A percentile compares a stretch with the other conserved stretches of the same genome.
These are phyloP conservation scores for Ethmia dodecea DNA, from an alignment of 2,888 invertebrate species.

Conservation along the genomic window DNA sequence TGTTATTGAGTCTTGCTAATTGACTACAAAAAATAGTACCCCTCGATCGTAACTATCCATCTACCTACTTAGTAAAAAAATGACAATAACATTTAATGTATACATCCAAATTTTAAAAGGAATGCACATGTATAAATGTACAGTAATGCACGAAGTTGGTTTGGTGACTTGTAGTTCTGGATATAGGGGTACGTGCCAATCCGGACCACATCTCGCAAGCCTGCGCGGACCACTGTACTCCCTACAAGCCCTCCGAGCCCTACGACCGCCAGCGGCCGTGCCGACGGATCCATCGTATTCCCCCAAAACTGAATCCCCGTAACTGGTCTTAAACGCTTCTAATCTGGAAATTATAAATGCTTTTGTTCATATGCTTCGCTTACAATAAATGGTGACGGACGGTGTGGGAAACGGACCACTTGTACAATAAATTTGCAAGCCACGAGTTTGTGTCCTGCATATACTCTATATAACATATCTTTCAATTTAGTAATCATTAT, in stretches of 20 bases:
- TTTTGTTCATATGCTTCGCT: neutral
- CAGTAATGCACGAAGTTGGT: conserved; percentile 17
- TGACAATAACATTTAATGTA: neutral
- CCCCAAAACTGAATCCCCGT: conserved; percentile 38
- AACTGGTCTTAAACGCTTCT: neutral
- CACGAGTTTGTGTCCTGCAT: too few relatives aligned
- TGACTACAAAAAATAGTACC: too few relatives aligned
- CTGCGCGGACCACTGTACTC: neutral
- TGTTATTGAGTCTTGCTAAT: too few relatives aligned
- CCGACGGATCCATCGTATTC: conserved; percentile 32
- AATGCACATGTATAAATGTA: conserved; percentile 1
- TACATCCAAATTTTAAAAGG: conserved; percentile 2
- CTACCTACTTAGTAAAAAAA: too few relatives aligned
- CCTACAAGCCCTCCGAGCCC: conserved; percentile 7
- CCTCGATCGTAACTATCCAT: too few relatives aligned
- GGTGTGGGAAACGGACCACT: too few relatives aligned
- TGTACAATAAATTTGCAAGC: too few relatives aligned
- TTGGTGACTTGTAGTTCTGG: conserved; percentile 33
- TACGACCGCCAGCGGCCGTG: conserved; percentile 21
- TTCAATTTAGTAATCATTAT: too few relatives aligned
- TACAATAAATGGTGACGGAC: too few relatives aligned
- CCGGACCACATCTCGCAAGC: conserved; percentile 19
- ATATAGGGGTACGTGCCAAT: conserved; percentile 42
- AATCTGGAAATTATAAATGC: neutral
- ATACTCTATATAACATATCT: too few relatives aligned